A percentile compares a stretch with the other conserved stretches of the same genome.
Conservation (phyloP, 2,888 invertebrate species). For the Idaea straminata region DNA sequence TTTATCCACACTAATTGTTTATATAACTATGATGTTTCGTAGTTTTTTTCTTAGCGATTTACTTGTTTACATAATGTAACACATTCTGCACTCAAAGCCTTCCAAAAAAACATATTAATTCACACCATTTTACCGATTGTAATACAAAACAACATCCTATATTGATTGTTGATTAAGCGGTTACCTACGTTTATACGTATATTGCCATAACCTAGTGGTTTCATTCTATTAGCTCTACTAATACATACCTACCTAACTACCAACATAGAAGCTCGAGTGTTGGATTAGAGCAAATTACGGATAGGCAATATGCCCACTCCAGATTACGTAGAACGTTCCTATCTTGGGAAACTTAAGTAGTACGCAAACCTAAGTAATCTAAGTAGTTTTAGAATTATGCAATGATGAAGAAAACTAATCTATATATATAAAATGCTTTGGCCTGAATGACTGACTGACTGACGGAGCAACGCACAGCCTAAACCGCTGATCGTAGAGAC, state of each 20-base stretch:
- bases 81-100: too few relatives aligned
- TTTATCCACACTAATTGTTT: too few relatives aligned
- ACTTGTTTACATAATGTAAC: too few relatives aligned
- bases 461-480: too few relatives aligned
- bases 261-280: constrained; percentile 3
- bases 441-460: too few relatives aligned
- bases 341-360: neutral
- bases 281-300: constrained; percentile 14
- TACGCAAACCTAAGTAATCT: neutral
- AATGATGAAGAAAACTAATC: neutral
- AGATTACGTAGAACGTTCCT: constrained; percentile 8
- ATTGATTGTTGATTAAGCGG: neutral
- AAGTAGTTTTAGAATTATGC: neutral
- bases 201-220: constrained; percentile 5
- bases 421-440: neutral
- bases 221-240: constrained; percentile 10
- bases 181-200: neutral
- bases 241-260: neutral
- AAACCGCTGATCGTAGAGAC: too few relatives aligned
- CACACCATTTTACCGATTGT: neutral
- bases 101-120: neutral
- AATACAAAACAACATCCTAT: neutral
- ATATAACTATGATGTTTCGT: too few relatives aligned
- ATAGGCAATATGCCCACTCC: constrained; percentile 11
- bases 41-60: too few relatives aligned